Evolutionary conservation across 1,140 invertebrate species (phyloP), one percentile per base, ranked within the genome.

Genomic region (Oscheius sp.): DNA sequence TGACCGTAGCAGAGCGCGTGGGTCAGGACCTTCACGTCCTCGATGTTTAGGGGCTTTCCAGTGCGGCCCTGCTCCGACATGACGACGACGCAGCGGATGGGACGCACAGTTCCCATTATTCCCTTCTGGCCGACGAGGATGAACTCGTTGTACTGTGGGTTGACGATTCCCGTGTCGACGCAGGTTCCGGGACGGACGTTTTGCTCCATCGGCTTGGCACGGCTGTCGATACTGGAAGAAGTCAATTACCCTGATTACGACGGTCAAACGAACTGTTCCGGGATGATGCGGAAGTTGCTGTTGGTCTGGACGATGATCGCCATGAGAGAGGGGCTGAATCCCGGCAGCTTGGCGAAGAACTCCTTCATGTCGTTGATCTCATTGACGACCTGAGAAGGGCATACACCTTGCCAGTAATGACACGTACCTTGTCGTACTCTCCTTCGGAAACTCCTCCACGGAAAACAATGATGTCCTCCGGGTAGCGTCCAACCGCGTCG

Each of bases 391-490:
- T 45, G 15, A n/a, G n/a, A n/a, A n/a, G n/a, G n/a, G 38, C 20
- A 20, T 13, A 45, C 13, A 45, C 38, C 13, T 13, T 13, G 38
- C 20, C 20, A n/a, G n/a, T n/a, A n/a, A n/a, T 59, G n/a, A 7
- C 31, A 62, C 65, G 7, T 28, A 91, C 89, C 79, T 89, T 85
- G 1, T 86, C 78, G 82, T 94, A 93, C 77, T 94, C 91, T 0
- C 92, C 92, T 79, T 94, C 93, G 2, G 91, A 91, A 0, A 94
- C 92, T 1, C 93, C 93, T 82, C 94, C 92, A 7, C 93, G 87
- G 83, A 90, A 93, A 64, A 91, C 90, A 35, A 92, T 85, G 59
- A 92, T 90, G 46, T 85, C 85, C 0, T 85, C 75, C 0, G 91
- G 91, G 10, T 73, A 32, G 1, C n/a, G 4, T 36, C 74, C 55